Conservation (phyloP, 2,113 vertebrate genomes). For the Notothenia rossii region DNA sequence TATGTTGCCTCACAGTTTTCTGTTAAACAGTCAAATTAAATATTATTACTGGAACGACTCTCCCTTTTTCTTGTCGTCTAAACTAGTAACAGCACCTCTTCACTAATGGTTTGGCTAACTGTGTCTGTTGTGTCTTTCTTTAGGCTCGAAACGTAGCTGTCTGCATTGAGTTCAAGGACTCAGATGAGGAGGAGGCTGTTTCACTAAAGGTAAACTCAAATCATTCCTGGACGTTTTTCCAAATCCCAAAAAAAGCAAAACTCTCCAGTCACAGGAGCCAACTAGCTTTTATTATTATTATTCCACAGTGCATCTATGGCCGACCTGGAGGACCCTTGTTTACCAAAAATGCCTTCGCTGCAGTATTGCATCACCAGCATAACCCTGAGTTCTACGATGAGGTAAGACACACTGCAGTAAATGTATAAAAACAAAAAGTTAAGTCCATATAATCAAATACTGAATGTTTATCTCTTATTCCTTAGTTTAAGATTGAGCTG, state of each 20-base stretch:
- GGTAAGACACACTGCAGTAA: conserved; percentile 79
- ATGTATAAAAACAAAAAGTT: not conserved
- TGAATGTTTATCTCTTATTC: conserved; percentile 22
- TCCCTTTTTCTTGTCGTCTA: not conserved
- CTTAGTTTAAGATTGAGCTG: conserved; percentile 95
- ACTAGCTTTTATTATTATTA: conserved; percentile 13
- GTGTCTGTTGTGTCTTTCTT: conserved; percentile 36
- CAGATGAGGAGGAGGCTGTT: conserved; percentile 94
- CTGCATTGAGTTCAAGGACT: conserved; percentile 97
- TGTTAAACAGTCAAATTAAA: not conserved
- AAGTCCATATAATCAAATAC: not conserved
- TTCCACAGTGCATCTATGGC: conserved; percentile 93
- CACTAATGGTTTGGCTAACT: conserved; percentile 3
- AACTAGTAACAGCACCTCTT: not conserved
- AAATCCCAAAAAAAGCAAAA: no score
- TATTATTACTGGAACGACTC: not conserved
- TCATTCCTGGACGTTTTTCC: not conserved
- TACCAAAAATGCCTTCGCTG: conserved; percentile 90
- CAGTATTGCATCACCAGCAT: conserved; percentile 96
- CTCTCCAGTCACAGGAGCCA: not conserved
- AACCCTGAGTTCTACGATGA: conserved; percentile 99
- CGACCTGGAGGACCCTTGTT: conserved; percentile 93
- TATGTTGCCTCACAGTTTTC: not conserved
- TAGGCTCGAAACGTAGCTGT: conserved; percentile 98
- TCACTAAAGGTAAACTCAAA: conserved; percentile 89